Percentiles rank a stretch among this genome's conserved stretches.
These are phyloP conservation scores for Thymelicus sylvestris DNA, from an alignment of 2,888 invertebrate species.

Conservation along the genomic window DNA sequence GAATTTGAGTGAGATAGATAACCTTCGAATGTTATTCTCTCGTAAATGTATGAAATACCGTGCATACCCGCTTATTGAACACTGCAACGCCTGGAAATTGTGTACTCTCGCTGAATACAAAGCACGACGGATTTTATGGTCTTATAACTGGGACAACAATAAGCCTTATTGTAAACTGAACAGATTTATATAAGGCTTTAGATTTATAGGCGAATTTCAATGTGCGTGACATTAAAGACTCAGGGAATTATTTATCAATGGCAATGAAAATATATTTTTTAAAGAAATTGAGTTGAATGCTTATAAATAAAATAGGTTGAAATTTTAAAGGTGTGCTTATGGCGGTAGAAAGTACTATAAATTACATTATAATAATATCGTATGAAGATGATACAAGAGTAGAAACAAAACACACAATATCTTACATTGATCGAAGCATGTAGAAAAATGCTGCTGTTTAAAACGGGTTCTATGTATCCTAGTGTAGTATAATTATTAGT, in stretches of 20 bases:
- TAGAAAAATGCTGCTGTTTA: too few relatives aligned
- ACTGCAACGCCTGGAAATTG: conserved; percentile 14
- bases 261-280: too few relatives aligned
- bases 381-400: too few relatives aligned
- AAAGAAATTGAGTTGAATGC: too few relatives aligned
- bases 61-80: conserved; percentile 6
- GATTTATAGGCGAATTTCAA: conserved; percentile 1
- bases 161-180: conserved; percentile 3
- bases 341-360: too few relatives aligned
- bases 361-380: too few relatives aligned
- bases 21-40: not conserved
- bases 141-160: conserved; percentile 12
- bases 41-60: conserved; percentile 4
- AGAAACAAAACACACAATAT: too few relatives aligned
- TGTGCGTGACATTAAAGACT: not conserved
- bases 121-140: conserved; percentile 12
- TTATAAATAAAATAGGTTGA: too few relatives aligned
- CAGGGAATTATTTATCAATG: not conserved
- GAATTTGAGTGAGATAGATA: not conserved
- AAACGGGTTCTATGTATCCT: too few relatives aligned
- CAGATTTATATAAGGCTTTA: conserved; percentile 5
- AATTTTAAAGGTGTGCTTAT: too few relatives aligned
- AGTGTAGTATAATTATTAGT: too few relatives aligned
- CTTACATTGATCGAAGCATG: too few relatives aligned
- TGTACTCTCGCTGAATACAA: conserved; percentile 2